These are phyloP conservation scores for Embidobia sp. DNA, from an alignment of 2,888 invertebrate species.

Conservation along the genomic window DNA sequence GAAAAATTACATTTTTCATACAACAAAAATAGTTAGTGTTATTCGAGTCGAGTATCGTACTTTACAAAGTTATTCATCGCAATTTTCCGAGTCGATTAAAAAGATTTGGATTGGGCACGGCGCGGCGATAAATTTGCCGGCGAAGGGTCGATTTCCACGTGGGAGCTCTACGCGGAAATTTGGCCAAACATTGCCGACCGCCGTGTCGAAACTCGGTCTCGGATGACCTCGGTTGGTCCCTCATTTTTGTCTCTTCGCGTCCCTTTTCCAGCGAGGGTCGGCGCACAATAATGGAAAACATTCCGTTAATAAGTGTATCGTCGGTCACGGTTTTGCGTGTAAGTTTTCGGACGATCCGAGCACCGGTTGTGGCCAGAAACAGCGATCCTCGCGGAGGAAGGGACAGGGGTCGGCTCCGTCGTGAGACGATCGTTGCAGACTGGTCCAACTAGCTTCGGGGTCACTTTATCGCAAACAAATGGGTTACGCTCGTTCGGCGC, in stretches of 20 bases:
- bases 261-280: slow-evolving; percentile 49
- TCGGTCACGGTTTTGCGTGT: slow-evolving; percentile 61
- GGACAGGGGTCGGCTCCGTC: slow-evolving; percentile 54
- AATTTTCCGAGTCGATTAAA: too few species aligned
- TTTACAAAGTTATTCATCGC: too few species aligned
- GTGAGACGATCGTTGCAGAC: slow-evolving; percentile 70
- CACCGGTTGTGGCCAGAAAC: slow-evolving; percentile 63
- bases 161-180: slow-evolving; percentile 27
- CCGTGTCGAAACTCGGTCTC: slow-evolving; percentile 34
- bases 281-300: slow-evolving; percentile 53
- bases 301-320: slow-evolving; percentile 63
- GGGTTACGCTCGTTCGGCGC: slow-evolving; percentile 80
- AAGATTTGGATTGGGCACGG: too few species aligned
- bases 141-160: slow-evolving; percentile 9
- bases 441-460: slow-evolving; percentile 79
- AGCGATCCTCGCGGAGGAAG: slow-evolving; percentile 44
- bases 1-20: too few species aligned
- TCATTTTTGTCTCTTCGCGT: slow-evolving; percentile 18
- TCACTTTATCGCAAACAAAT: slow-evolving; percentile 81
- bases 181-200: slow-evolving; percentile 40
- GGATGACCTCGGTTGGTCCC: slow-evolving; percentile 30
- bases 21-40: too few species aligned
- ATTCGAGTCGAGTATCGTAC: too few species aligned
- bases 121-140: too few species aligned
- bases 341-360: slow-evolving; percentile 58